Base-by-base conservation (phyloP, 92 coral and sea anemone genomes). In the Palythoa grandiflora region DNA sequence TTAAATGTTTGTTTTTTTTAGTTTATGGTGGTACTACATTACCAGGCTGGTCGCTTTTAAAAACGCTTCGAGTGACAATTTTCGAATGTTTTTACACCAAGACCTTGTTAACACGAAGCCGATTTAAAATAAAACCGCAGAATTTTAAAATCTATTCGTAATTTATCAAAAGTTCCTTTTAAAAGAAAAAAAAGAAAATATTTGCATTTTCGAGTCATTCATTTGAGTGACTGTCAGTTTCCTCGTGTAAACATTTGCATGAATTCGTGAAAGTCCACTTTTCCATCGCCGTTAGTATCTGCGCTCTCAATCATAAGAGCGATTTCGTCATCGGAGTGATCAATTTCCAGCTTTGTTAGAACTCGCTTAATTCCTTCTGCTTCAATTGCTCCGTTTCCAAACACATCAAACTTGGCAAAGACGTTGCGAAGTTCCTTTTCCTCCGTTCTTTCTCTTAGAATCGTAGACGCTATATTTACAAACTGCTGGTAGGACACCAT, bases 251-350 rank as follows among this genome's bases (percentile, higher is more conserved):
- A 95, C 75, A 95, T 93, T 53, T 95, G 96, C 83, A 95, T 65
- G 86, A 95, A 95, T 36, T 95, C 98, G 13, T 95, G 92, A 12
- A 84, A 91, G 78, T 95, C 94, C 78, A 95, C 98, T 74, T 84
- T 85, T 5, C 93, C 98, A 37, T 95, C 96, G 5, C 96, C 98
- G 39, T 95, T 93, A 3, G 91, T 80, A 68, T 95, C 96, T 1
- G 98, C 98, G 3, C 91, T 92, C 65, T 95, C 95, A 20, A 95
- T 93, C 98, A 95, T 95, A 2, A 89, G 77, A 1, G 94, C 96
- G 9, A 95, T 89, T 38, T 95, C 98, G 4, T 88, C 89, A 19
- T 88, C 94, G 0, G 93, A 84, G 86, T 91, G 92, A 14, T 93
- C 94, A 47, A 95, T 95, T 10, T 88, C 85, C 40, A 93, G 87